These are phyloP conservation scores for Orientallactaga bullata DNA, from an alignment of 2,113 vertebrate species.

Conservation along the genomic window DNA sequence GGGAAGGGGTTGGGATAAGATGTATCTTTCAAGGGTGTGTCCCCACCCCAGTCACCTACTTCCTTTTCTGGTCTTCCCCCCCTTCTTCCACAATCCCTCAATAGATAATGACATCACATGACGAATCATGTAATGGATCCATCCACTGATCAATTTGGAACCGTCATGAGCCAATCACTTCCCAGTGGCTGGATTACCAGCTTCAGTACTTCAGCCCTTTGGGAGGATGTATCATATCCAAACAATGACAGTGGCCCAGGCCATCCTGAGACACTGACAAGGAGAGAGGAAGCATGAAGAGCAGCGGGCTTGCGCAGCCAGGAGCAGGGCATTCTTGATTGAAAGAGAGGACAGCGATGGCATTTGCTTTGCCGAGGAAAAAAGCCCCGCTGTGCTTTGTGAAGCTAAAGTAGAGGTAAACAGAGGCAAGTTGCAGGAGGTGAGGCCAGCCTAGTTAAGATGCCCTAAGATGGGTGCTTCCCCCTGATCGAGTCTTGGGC, in stretches of 20 bases:
- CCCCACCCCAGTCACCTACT: too few species aligned
- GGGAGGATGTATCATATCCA: neutral
- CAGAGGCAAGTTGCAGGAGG: neutral
- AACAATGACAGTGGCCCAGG: too few species aligned
- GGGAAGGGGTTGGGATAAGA: too few species aligned
- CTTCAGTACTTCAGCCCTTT: neutral
- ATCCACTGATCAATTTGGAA: neutral
- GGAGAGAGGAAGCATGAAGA: neutral
- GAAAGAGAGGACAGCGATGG: fast-evolving
- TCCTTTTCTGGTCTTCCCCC: too few species aligned
- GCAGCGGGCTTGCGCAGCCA: neutral
- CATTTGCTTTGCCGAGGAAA: neutral
- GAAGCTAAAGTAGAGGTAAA: neutral
- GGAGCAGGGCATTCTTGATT: too few species aligned
- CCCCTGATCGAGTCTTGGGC: neutral
- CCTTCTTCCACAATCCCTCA: neutral
- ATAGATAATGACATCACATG: neutral
- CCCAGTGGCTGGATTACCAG: neutral
- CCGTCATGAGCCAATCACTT: neutral
- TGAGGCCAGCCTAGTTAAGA: neutral
- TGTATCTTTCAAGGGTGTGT: too few species aligned
- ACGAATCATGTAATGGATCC: neutral
- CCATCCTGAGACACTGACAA: neutral
- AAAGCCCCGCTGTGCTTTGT: neutral
- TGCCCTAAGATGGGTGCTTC: neutral